Evolutionary conservation across 2,797 vertebrate species (phyloP).

Genomic region (Yasuhikotakia modesta): DNA sequence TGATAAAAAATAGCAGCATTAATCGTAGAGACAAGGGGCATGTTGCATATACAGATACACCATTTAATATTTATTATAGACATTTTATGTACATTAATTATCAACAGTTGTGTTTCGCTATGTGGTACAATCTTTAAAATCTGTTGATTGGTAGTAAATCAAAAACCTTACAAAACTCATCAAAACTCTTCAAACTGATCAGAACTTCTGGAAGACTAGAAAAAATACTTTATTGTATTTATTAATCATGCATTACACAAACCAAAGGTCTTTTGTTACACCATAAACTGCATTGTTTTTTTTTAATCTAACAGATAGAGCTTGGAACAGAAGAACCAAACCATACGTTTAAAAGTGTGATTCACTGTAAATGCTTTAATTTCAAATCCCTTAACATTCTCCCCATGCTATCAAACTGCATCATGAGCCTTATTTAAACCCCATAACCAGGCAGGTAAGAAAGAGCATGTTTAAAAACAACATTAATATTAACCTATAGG

Average conservation of each 20-base stretch:
- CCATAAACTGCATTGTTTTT: constrained; percentile 83
- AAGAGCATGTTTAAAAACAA: constrained; percentile 71
- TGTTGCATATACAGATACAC: constrained; percentile 89
- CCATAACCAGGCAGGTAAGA: constrained; percentile 65
- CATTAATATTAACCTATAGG: constrained; percentile 66
- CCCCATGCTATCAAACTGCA: constrained; percentile 71
- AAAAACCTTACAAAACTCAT: constrained; percentile 93
- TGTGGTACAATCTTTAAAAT: constrained; percentile 99
- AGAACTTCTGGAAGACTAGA: constrained; percentile 95
- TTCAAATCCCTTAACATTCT: constrained; percentile 69
- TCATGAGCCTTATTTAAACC: constrained; percentile 71
- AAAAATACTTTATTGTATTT: constrained; percentile 98
- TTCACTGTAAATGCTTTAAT: constrained; percentile 58
- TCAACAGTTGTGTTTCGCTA: constrained; percentile 91
- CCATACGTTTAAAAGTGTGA: constrained; percentile 69
- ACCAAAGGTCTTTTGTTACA: constrained; percentile 88
- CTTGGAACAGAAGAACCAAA: constrained; percentile 76
- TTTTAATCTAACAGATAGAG: constrained; percentile 64
- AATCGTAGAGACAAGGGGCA: constrained; percentile 41
- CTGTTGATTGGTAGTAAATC: constrained; percentile 92
- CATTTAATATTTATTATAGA: constrained; percentile 99
- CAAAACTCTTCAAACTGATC: constrained; percentile 93
- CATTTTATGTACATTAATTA: constrained; percentile 99
- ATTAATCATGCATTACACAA: constrained; percentile 98
- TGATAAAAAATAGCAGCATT: constrained; percentile 9